These are phyloP conservation scores for Gymnarchus niloticus DNA, from an alignment of 2,113 vertebrate species.

Conservation along the genomic window DNA sequence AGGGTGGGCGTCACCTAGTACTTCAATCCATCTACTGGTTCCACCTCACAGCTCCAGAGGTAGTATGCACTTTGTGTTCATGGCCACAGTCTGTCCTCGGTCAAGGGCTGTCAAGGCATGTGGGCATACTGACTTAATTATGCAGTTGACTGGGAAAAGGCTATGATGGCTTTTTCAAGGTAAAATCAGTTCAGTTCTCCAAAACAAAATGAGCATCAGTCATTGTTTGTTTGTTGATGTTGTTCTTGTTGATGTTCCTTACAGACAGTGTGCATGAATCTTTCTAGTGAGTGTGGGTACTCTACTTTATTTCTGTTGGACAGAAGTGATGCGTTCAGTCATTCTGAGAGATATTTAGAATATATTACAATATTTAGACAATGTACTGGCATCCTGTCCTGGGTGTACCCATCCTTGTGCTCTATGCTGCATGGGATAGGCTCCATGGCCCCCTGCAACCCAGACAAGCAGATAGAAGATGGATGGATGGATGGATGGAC, in stretches of 20 bases:
- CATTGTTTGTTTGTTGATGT: not conserved
- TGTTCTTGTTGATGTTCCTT: not conserved
- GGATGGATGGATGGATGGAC: too few species aligned
- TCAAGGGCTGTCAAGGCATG: not conserved
- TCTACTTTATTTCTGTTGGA: not conserved
- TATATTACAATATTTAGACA: not conserved
- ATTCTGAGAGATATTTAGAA: not conserved
- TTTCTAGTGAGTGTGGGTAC: not conserved
- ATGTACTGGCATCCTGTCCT: too few species aligned
- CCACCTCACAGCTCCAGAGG: not conserved
- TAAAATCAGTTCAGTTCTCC: not conserved
- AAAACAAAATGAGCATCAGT: too few species aligned
- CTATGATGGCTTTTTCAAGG: not conserved
- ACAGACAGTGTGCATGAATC: not conserved
- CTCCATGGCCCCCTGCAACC: too few species aligned
- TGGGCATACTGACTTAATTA: not conserved
- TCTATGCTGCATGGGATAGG: too few species aligned
- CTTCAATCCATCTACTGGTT: not conserved
- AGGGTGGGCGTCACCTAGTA: conserved; percentile 1
- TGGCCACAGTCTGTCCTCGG: not conserved
- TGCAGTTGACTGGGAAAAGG: conserved; percentile 16
- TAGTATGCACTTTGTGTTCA: not conserved
- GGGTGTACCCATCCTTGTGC: too few species aligned
- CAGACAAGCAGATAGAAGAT: too few species aligned
- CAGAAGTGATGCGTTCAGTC: not conserved